These are phyloP conservation scores for Siniperca undulata DNA, from an alignment of 2,797 vertebrate species.

Conservation along the genomic window DNA sequence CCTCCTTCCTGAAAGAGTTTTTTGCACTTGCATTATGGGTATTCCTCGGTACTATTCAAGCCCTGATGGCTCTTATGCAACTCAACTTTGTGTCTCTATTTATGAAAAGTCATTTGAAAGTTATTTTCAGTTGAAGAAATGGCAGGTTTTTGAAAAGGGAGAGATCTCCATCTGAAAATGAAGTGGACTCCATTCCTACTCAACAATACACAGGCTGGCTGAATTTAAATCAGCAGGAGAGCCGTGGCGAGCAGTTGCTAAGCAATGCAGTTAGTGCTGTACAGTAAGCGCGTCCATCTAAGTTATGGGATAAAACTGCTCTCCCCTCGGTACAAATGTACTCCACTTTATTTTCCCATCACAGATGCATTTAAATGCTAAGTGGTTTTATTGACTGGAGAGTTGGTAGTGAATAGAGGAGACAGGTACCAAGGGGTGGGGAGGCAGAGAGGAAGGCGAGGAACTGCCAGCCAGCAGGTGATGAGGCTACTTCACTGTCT, in stretches of 20 bases:
- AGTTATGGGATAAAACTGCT: conserved; percentile 77
- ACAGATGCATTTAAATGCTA: conserved; percentile 83
- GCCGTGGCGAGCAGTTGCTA: conserved; percentile 70
- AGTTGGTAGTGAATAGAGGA: conserved; percentile 70
- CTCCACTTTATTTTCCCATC: conserved; percentile 83
- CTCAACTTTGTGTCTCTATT: conserved; percentile 54
- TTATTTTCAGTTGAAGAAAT: conserved; percentile 62
- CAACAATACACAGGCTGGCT: conserved; percentile 50
- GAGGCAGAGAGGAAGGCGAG: conserved; percentile 45
- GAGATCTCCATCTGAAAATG: conserved; percentile 72
- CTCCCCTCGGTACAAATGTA: conserved; percentile 75
- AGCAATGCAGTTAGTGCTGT: conserved; percentile 75
- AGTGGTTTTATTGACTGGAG: conserved; percentile 84
- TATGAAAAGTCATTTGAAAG: conserved; percentile 67
- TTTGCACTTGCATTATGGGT: conserved; percentile 38
- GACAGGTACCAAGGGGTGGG: conserved; percentile 65
- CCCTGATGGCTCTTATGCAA: conserved; percentile 57
- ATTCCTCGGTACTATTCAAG: conserved; percentile 42
- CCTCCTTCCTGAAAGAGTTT: conserved; percentile 30
- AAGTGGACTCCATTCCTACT: conserved; percentile 65
- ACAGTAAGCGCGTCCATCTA: conserved; percentile 73
- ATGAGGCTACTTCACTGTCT: conserved; percentile 63
- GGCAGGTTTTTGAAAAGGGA: conserved; percentile 40
- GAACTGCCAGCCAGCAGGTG: conserved; percentile 61
- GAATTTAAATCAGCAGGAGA: conserved; percentile 74